Percentiles rank a stretch among this genome's conserved stretches.
Conservation (phyloP, 2,113 vertebrate genomes). For the Pavo muticus region DNA sequence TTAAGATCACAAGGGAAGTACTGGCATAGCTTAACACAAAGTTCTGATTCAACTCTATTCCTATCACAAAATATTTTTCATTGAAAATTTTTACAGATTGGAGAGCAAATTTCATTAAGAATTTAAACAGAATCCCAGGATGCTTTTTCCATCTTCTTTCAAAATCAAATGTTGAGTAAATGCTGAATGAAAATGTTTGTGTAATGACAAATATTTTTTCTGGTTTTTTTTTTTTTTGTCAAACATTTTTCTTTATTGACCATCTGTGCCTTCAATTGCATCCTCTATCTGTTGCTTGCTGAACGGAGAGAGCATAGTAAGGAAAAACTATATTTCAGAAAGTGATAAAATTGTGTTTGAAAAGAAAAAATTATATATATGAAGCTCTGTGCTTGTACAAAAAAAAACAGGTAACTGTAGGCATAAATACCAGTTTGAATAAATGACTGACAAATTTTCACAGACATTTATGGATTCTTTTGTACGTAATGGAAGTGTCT, state of each 20-base stretch:
- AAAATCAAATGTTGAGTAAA: background rate
- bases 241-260: background rate
- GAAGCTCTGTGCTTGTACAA: background rate
- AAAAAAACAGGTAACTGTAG: fast-evolving
- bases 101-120: background rate
- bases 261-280: background rate
- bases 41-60: background rate
- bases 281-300: background rate
- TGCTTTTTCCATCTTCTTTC: background rate
- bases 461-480: background rate
- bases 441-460: background rate
- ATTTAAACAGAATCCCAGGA: background rate
- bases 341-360: background rate
- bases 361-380: fast-evolving
- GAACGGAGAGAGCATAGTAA: background rate
- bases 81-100: background rate
- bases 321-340: background rate
- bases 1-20: background rate
- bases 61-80: background rate
- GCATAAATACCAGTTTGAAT: fast-evolving
- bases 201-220: background rate
- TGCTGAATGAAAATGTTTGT: background rate
- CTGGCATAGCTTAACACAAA: background rate
- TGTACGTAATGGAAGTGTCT: background rate
- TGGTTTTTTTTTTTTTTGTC: background rate